Base-by-base conservation (phyloP, 2,888 invertebrate species). In the Diarsia brunnea region DNA sequence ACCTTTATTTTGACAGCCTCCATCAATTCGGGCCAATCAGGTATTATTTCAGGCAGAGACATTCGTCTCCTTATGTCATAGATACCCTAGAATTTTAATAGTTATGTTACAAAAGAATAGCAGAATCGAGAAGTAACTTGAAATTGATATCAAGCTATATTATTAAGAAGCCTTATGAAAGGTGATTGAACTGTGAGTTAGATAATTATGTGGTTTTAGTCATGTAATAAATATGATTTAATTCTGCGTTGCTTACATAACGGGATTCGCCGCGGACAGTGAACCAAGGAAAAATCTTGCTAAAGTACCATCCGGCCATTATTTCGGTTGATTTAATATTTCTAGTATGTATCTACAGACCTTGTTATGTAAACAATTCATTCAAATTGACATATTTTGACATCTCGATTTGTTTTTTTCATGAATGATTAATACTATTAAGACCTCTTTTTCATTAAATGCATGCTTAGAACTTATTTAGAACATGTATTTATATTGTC, bases 21-120 rank as follows among this genome's bases (percentile, higher is more conserved):
- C 95, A 97, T 95, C 95, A 98, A 97, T 91, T 94, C 97, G 92
- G 98, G 98, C 98, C 98, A 98, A 97, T 98, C 98, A 91, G 97
- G 97, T 95, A 98, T 97, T 93, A 98, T 95, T 96, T 98, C 97
- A 93, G 97, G 97, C 88, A 98, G 97, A 95, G 97, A 97, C 96
- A 97, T 97, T 90, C 97, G 97, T 96, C 97, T 97, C 95, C 97
- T 97, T 95, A 97, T 97, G 92, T 97, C 97, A 97, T 97, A 97
- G 94, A 97, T 95, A 93, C 97, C 97, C 97, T 97, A 97, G 95
- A 97, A 97, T 96, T 95, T 87, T 95, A 94, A 91, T 95, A 91
- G 87, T 92, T 87, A 91, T 88, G 93, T 94, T 94, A 94, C 88
- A 84, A 89, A 72, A 88, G 89, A 89, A 90, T 87, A 86, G 90